phyloP scores from a whole-genome alignment of 1,140 invertebrate genomes.

The Lepidotrigona ventralis region DNA sequence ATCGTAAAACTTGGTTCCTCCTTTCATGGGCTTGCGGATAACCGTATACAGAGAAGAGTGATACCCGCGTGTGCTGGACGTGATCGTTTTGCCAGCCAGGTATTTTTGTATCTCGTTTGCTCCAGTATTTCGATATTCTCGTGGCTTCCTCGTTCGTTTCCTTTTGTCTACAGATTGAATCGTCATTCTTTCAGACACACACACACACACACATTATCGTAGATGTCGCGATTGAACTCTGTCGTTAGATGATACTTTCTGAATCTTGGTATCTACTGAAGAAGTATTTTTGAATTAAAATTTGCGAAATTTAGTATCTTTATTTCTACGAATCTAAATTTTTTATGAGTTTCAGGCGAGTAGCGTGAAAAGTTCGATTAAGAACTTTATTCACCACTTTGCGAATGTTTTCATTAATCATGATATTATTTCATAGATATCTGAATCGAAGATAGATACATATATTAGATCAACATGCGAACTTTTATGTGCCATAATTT shows the following conservation, averaged over 20 bases:
- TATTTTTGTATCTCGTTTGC: constrained; percentile 27
- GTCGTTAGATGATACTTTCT: neutral
- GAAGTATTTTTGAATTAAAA: no score
- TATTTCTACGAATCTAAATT: neutral
- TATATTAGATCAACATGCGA: neutral
- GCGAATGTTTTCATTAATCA: neutral
- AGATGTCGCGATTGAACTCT: neutral
- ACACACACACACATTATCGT: neutral
- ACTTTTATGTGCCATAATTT: neutral
- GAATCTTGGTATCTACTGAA: no score
- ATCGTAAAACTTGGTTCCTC: constrained; percentile 48
- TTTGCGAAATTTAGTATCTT: neutral
- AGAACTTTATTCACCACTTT: neutral
- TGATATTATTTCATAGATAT: neutral
- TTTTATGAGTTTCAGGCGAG: neutral
- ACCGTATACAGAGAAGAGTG: constrained; percentile 26
- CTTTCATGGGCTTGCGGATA: constrained; percentile 41
- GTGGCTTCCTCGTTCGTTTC: neutral
- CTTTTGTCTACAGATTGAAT: neutral
- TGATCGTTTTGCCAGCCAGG: neutral
- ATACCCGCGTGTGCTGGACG: neutral
- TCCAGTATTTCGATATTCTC: constrained; percentile 20
- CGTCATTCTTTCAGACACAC: no score
- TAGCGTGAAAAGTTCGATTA: neutral
- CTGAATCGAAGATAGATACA: neutral